phyloP scores from a whole-genome alignment of 2,113 vertebrate species.

The Xerus inauris region DNA sequence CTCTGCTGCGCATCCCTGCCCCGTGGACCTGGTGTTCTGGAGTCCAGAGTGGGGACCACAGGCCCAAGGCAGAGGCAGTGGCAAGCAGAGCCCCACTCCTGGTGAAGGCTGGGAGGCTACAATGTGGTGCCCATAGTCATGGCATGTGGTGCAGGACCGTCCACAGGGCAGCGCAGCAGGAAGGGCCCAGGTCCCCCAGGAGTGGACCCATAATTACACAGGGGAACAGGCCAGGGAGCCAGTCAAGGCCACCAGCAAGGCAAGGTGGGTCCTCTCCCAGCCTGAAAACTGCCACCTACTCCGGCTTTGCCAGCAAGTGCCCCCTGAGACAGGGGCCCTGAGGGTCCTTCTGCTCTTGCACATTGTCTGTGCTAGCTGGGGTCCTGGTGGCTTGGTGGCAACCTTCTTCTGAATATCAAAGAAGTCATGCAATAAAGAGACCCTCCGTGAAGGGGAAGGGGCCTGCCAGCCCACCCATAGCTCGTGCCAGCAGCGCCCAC shows the following conservation, averaged over 20 bases:
- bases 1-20: not conserved
- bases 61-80: not conserved
- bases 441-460: too few relatives aligned
- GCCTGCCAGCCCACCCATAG: too few relatives aligned
- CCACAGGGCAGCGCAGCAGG: not conserved
- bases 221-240: not conserved
- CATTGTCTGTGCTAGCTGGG: accelerated
- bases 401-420: not conserved
- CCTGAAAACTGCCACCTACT: not conserved
- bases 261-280: not conserved
- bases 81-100: not conserved
- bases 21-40: not conserved
- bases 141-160: not conserved
- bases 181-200: not conserved
- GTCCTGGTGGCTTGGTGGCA: not conserved
- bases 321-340: too few relatives aligned
- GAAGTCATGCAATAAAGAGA: not conserved
- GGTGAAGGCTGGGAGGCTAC: not conserved
- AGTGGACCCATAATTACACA: not conserved
- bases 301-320: too few relatives aligned
- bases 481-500: not conserved
- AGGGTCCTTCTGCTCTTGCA: not conserved
- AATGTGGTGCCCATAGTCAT: too few relatives aligned
- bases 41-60: not conserved
- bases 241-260: not conserved